Base-by-base conservation (phyloP, 2,797 vertebrate species). In the Loris lydekkerianus region DNA sequence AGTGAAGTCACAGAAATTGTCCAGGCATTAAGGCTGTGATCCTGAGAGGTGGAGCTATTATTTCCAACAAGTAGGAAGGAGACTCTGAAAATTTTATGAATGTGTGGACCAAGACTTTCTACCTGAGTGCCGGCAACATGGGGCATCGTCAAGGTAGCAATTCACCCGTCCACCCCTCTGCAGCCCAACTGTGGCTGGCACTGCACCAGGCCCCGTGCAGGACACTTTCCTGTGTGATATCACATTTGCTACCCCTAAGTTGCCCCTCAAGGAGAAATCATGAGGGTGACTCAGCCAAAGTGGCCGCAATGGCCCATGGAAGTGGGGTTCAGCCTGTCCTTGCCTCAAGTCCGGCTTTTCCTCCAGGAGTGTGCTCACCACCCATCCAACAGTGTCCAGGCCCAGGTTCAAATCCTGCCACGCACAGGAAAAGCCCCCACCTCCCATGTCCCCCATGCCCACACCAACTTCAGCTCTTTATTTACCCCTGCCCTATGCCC, bases 121-220 rank as follows among this genome's bases (percentile, higher is more conserved):
- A 43, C 34, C 20, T 11, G 7, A 31, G 7, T 20, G 29, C 58
- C 18, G 56, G 31, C 21, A 49, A 18, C 18, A 21, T 1, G 8
- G 40, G 10, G 25, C 5, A 49, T 31, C 61, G 31, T 67, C 18
- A 5, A 49, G 75, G 10, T 2, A 14, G 92, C 27, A 0, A 60
- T 29, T 23, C 21, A 29, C 31, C 23, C 3, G 15, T 20, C 75
- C 13, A 20, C 10, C 58, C 21, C 10, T 11, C 56, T 2, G 1
- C 29, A 15, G 21, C 40, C 31, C 67, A 86, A 53, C 34, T 58
- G 7, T 27, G 29, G 23, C 15, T 9, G 17, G 25, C 34, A 10
- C 14, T 2, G 27, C 0, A 0, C 69, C 37, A 10, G 7, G 27
- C 10, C 11, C 21, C 11, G 15, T 4, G 15, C 9, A 1, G 18